phyloP scores from a whole-genome alignment of 92 coral and sea anemone species.

The Epizoanthus ramosus region DNA sequence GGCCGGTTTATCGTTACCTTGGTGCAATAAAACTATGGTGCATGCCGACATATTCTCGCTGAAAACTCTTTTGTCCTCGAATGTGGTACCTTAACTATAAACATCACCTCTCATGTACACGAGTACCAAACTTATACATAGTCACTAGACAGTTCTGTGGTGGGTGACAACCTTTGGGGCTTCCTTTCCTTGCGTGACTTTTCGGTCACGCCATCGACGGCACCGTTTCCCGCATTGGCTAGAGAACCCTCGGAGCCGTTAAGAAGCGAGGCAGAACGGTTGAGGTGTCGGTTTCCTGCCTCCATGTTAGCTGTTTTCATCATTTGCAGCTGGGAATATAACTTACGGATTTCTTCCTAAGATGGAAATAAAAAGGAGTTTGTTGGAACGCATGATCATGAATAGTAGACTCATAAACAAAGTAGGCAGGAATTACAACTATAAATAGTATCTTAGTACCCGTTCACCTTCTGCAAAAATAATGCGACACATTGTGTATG shows the following conservation, averaged over 20 bases:
- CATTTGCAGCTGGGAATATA: slow-evolving; percentile 81
- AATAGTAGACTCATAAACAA: background rate
- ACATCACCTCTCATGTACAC: no score
- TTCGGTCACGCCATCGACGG: slow-evolving; percentile 13
- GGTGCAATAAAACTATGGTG: no score
- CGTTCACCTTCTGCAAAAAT: no score
- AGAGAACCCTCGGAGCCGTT: slow-evolving; percentile 60
- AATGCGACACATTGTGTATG: no score
- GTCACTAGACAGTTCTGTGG: slow-evolving; percentile 79
- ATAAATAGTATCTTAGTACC: no score
- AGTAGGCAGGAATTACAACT: no score
- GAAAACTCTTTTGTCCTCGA: no score
- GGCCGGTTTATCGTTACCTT: no score
- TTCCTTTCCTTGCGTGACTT: slow-evolving; percentile 51
- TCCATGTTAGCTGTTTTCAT: slow-evolving; percentile 85
- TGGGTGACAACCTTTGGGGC: slow-evolving; percentile 71
- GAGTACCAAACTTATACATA: slow-evolving; percentile 48
- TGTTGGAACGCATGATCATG: background rate
- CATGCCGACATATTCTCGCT: no score
- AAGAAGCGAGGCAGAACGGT: slow-evolving; percentile 60
- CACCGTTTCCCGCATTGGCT: slow-evolving; percentile 28
- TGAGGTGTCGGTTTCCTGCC: slow-evolving; percentile 83
- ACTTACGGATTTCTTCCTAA: slow-evolving; percentile 83
- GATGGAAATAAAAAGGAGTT: background rate
- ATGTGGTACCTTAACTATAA: no score